Percentiles rank a stretch among this genome's conserved stretches.
These are phyloP conservation scores for Conomelus anceps DNA, from an alignment of 2,888 invertebrate genomes.

Conservation along the genomic window DNA sequence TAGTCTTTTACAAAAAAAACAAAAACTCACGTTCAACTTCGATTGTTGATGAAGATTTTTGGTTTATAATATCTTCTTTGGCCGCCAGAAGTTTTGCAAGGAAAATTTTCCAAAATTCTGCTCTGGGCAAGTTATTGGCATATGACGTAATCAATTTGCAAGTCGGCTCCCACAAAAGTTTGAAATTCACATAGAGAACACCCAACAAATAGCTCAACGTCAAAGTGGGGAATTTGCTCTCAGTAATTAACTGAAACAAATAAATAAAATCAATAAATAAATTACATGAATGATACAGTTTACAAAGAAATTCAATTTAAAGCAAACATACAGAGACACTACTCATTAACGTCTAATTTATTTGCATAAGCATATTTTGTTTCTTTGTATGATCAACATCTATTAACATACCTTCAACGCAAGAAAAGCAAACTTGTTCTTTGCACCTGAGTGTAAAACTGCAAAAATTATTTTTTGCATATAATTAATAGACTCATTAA, in stretches of 20 bases:
- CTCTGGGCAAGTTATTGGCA: slow-evolving; percentile 53
- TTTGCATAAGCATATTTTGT: too few species aligned
- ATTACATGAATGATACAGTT: too few species aligned
- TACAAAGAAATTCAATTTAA: too few species aligned
- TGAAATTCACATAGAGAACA: slow-evolving; percentile 77
- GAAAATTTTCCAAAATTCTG: slow-evolving; percentile 70
- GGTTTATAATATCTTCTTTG: not conserved
- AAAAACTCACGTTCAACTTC: slow-evolving; percentile 16
- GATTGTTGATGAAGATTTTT: not conserved
- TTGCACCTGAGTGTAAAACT: too few species aligned
- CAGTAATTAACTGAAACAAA: slow-evolving; percentile 9
- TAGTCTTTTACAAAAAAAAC: not conserved
- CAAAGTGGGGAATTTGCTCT: slow-evolving; percentile 42
- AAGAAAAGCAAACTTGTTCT: too few species aligned
- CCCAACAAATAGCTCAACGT: slow-evolving; percentile 76
- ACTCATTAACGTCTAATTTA: too few species aligned
- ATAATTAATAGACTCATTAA: too few species aligned
- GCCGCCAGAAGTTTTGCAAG: slow-evolving; percentile 47
- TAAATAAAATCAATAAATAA: too few species aligned
- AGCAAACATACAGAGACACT: too few species aligned
- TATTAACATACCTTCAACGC: too few species aligned
- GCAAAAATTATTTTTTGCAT: too few species aligned
- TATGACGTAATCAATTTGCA: slow-evolving; percentile 67
- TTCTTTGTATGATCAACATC: too few species aligned
- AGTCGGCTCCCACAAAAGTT: slow-evolving; percentile 80